Base-by-base conservation (phyloP, 2,113 vertebrate genomes). In the Nesogale talazaci region DNA sequence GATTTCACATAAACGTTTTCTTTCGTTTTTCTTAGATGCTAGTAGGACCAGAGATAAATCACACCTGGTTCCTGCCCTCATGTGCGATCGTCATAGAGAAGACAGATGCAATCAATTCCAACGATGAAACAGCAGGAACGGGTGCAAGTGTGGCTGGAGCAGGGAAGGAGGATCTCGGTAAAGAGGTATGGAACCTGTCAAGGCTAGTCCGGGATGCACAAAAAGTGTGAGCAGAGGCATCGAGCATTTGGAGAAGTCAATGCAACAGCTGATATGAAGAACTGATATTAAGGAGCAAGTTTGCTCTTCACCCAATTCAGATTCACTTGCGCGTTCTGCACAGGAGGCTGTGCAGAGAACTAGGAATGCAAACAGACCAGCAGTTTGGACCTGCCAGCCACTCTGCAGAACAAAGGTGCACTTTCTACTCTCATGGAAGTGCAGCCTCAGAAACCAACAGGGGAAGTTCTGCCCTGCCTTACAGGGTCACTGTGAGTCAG, bases 21-120 rank as follows among this genome's bases (percentile, higher is more conserved):
- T 90, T 96, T 93, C 81, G 93, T 96, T 94, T 94, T 88, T 94
- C 93, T 91, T 89, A 65, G 77, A 86, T 92, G 38, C 63, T 67
- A 96, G 38, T 90, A 29, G 85, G 69, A 78, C 82, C 67, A 87
- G 92, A 91, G 86, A 96, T 81, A 82, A 95, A 94, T 92, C 70
- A 92, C 75, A 76, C 36, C 61, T 81, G 27, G 78, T 94, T 94
- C 31, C 31, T 91, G 36, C 38, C 59, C 72, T 85, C 65, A 92
- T 94, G 34, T 16, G 20, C 38, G 88, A 70, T 61, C 85, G 6
- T 87, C 75, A 76, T 76, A 42, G 81, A 72, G 84, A 46, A 95
- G 63, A 88, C 40, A 31, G 65, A 82, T 92, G 57, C 87, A 70
- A 76, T 92, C 57, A 94, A 29, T 89, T 78, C n/a, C 38, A 88